Base-by-base conservation (phyloP, 1,140 invertebrate genomes). In the Polyergus mexicanus region DNA sequence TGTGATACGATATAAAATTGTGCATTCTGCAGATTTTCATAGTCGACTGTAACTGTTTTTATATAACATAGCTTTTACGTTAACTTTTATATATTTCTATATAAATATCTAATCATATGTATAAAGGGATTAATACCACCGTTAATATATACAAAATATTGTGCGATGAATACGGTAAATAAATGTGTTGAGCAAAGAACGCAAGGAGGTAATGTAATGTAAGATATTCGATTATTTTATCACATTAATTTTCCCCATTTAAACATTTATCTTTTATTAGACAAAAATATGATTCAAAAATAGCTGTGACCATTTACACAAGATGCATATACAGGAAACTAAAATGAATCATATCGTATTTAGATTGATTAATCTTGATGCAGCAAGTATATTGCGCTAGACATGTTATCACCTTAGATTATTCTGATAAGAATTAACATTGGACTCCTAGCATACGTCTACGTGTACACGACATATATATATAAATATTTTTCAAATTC, bases 271-370 rank as follows among this genome's bases (percentile, higher is more conserved):
- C 16, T 2, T 13, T 62, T 44, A 28, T 28, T 7, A 16, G 44
- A 5, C 56, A 41, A 28, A 16, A 47, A 38, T 41, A 35, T 11
- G 38, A 22, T 32, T 4, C 22, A 10, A 56, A 41, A 58, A 38
- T 62, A 0, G n/a, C 7, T 32, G 22, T 11, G 19, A 51, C 2
- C 19, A 66, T 65, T 6, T n/a, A 22, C 2, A 11, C 75, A 10
- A 63, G 60, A 60, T 35, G n/a, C 32, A 16, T 41, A 41, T 11
- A 58, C 16, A 41, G 66, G 68, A 44, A 51, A 72, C 25, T n/a
- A 44, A 85, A 28, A 35, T 78, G 4, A 51, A 44, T 60, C 54
- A 51, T 60, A 38, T 32, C 54, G n/a, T 16, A 16, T 76, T 63
- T 77, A 66, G 13, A 51, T 35, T 32, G 1, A 35, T 35, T 47